A percentile compares a stretch with the other conserved stretches of the same genome.
These are phyloP conservation scores for Leucoptera coffeella DNA, from an alignment of 2,888 invertebrate genomes.

Conservation along the genomic window DNA sequence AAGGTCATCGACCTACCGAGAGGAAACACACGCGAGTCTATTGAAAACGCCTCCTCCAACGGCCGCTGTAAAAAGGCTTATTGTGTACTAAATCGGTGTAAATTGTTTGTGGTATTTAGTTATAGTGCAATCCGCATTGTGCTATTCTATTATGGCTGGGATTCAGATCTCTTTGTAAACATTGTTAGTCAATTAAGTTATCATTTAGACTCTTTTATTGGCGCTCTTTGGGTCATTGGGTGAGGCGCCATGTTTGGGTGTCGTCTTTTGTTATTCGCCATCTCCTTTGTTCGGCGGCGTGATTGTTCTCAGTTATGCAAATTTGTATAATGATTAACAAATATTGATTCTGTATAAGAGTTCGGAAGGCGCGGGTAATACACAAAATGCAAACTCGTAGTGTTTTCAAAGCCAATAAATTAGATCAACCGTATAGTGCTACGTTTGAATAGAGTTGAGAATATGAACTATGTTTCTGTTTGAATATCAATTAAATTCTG, in stretches of 20 bases:
- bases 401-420: no score
- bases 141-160: constrained; percentile 15
- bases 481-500: no score
- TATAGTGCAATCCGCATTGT: constrained; percentile 16
- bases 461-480: no score
- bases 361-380: no score
- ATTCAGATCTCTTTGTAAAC: constrained; percentile 15
- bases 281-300: no score
- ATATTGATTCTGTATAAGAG: no score
- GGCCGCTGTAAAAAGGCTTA: constrained; percentile 20
- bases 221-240: constrained; percentile 24
- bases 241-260: constrained; percentile 17
- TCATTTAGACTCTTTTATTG: constrained; percentile 21
- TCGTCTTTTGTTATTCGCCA: no score
- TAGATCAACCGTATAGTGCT: no score
- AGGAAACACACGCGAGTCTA: constrained; percentile 18
- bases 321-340: no score
- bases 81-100: constrained; percentile 23
- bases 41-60: constrained; percentile 25
- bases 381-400: no score
- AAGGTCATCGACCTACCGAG: constrained; percentile 23
- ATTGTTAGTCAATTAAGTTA: constrained; percentile 33
- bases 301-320: no score
- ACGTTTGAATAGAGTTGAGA: no score
- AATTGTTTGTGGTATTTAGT: constrained; percentile 22